Evolutionary conservation across 2,888 invertebrate species (phyloP).

Genomic region (Phytoseiulus persimilis): DNA sequence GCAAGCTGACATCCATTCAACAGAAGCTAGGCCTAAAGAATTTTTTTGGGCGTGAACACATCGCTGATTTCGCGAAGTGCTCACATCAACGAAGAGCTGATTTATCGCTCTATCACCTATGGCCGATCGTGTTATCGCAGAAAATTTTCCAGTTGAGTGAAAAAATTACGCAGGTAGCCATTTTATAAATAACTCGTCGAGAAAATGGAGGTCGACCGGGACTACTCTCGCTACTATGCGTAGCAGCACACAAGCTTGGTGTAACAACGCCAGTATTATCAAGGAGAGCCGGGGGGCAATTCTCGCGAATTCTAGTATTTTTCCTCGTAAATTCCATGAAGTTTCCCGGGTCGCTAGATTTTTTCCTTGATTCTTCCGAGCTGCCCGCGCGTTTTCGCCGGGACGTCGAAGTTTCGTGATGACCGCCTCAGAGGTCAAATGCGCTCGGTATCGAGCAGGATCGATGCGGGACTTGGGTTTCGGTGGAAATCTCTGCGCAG

Average conservation of each 20-base stretch:
- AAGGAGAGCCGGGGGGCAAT: background rate
- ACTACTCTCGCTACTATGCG: background rate
- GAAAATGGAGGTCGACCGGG: constrained; percentile 34
- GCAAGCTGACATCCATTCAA: background rate
- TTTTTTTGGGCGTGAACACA: constrained; percentile 37
- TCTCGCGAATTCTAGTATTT: background rate
- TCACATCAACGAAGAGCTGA: constrained; percentile 18
- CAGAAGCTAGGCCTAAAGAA: constrained; percentile 26
- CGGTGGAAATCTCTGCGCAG: background rate
- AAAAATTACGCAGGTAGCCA: constrained; percentile 28
- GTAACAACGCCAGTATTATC: background rate
- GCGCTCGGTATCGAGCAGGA: background rate
- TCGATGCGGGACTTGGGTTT: background rate
- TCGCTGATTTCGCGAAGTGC: background rate
- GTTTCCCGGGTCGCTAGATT: background rate
- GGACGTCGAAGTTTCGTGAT: background rate
- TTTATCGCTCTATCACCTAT: background rate
- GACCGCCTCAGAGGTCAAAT: background rate
- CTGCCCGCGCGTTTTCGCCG: background rate
- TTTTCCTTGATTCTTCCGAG: background rate
- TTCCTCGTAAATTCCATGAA: background rate
- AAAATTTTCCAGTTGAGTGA: background rate
- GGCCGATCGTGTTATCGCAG: background rate
- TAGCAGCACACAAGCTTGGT: background rate
- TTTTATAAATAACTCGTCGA: background rate